Evolutionary conservation across 1,140 invertebrate species (phyloP).

Genomic region (Rhagoletis pomonella): DNA sequence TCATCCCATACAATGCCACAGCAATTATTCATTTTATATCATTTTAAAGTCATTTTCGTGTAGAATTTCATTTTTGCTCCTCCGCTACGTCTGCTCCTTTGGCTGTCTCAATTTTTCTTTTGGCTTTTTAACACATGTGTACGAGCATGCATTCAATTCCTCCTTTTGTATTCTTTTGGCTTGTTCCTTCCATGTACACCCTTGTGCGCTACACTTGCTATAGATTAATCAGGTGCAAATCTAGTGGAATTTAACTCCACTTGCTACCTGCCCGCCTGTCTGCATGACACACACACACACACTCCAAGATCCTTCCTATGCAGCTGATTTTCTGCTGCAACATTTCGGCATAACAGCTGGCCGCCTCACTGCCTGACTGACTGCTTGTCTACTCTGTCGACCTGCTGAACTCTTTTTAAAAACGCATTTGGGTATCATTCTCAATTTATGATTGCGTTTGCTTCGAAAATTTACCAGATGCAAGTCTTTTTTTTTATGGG

Average conservation of each 20-base stretch:
- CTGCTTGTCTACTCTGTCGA: not conserved
- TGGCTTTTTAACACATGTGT: not conserved
- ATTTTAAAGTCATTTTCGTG: conserved; percentile 52
- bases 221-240: conserved; percentile 52
- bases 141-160: not conserved
- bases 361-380: not conserved
- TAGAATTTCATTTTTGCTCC: conserved; percentile 31
- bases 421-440: not conserved
- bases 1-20: conserved; percentile 41
- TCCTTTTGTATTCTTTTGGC: not conserved
- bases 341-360: conserved; percentile 29
- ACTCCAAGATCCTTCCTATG: conserved; percentile 11
- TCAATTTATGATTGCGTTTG: not conserved
- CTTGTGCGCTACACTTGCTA: conserved; percentile 43
- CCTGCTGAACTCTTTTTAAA: conserved; percentile 26
- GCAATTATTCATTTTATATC: conserved; percentile 52
- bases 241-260: conserved; percentile 45
- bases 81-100: not conserved
- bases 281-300: not conserved
- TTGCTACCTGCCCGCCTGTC: conserved; percentile 39
- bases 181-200: not conserved
- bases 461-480: conserved; percentile 19
- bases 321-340: conserved; percentile 32
- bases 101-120: not conserved
- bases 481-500: conserved; percentile 15